Evolutionary conservation across 2,888 invertebrate genomes (phyloP).

Genomic region (Lycia hirtaria): DNA sequence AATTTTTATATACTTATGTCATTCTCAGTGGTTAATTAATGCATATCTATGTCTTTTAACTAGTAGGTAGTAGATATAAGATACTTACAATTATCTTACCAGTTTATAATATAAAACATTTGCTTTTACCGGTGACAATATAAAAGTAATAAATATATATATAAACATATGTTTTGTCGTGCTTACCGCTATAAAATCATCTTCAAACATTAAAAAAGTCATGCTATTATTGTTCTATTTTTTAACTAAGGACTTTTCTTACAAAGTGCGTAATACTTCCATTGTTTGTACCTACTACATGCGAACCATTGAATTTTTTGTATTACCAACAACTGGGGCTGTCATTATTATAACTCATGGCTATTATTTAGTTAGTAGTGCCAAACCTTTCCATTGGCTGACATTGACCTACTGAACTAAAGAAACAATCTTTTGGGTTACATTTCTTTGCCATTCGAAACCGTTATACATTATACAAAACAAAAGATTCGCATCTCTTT

Average conservation of each 20-base stretch:
- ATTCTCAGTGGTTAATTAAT: neutral
- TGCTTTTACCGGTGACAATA: neutral
- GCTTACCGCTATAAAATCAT: no score
- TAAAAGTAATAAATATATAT: no score
- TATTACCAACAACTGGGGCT: slow-evolving; percentile 4
- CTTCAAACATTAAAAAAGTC: no score
- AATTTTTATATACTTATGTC: neutral
- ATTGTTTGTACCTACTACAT: slow-evolving; percentile 11
- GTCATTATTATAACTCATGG: slow-evolving; percentile 19
- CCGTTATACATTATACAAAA: slow-evolving; percentile 23
- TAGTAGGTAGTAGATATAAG: no score
- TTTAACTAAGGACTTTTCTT: neutral
- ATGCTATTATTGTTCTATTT: no score
- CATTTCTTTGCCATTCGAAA: slow-evolving; percentile 15
- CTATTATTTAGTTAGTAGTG: slow-evolving; percentile 19
- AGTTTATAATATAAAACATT: neutral
- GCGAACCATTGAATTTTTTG: slow-evolving; percentile 6
- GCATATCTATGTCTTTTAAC: neutral
- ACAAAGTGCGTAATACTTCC: slow-evolving; percentile 13
- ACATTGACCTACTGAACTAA: slow-evolving; percentile 30
- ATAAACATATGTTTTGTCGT: no score
- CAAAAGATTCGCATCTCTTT: slow-evolving; percentile 23
- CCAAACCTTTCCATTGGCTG: slow-evolving; percentile 19
- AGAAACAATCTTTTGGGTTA: slow-evolving; percentile 18
- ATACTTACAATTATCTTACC: no score